Conservation (phyloP, 2,888 invertebrate species). For the Acronicta psi region DNA sequence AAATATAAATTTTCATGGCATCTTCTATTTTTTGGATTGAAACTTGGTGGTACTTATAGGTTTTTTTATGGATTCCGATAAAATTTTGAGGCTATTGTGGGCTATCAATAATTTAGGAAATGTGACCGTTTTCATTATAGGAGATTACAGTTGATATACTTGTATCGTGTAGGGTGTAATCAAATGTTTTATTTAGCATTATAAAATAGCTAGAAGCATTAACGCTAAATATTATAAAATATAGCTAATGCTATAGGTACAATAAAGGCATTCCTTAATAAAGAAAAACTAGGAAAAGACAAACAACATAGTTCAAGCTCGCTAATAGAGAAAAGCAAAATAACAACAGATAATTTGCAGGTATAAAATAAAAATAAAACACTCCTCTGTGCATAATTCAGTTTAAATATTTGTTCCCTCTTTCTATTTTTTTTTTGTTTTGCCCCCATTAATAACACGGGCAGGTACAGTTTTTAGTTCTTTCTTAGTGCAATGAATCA, state of each 20-base stretch:
- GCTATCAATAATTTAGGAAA: slow-evolving; percentile 26
- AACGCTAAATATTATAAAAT: too few relatives aligned
- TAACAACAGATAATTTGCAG: slow-evolving; percentile 8
- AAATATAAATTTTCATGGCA: slow-evolving; percentile 65
- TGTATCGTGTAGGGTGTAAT: neutral
- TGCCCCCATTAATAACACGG: slow-evolving; percentile 48
- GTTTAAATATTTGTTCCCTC: slow-evolving; percentile 54
- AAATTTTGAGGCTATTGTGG: slow-evolving; percentile 28
- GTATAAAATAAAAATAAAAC: slow-evolving; percentile 39
- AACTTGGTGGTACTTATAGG: slow-evolving; percentile 46
- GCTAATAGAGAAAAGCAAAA: slow-evolving; percentile 19
- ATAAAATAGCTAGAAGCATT: too few relatives aligned
- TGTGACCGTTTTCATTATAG: neutral
- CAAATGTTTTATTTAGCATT: neutral
- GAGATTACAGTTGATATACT: neutral
- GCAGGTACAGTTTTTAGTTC: slow-evolving; percentile 34
- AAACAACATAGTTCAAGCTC: neutral
- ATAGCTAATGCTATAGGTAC: too few relatives aligned
- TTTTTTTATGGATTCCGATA: slow-evolving; percentile 27
- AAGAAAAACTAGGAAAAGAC: neutral
- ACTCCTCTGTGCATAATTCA: slow-evolving; percentile 54
- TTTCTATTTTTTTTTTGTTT: slow-evolving; percentile 45
- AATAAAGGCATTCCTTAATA: too few relatives aligned
- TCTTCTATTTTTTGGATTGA: slow-evolving; percentile 55
- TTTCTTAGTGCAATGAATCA: slow-evolving; percentile 55